Conservation (phyloP, 2,888 invertebrate genomes). For the Girardia tigrina region DNA sequence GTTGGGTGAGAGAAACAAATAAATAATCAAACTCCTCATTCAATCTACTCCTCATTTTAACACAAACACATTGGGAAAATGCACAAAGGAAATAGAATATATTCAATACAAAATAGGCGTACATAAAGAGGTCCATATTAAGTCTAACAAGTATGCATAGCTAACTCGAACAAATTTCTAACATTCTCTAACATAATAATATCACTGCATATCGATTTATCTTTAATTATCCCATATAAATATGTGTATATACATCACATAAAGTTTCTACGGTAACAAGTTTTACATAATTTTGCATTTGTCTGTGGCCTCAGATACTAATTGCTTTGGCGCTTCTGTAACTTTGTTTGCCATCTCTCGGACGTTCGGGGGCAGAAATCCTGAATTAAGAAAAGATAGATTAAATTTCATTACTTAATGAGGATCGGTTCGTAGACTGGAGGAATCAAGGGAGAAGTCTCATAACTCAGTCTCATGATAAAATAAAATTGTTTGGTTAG, state of each 20-base stretch:
- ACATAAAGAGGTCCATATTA: conserved; percentile 17
- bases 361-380: conserved; percentile 40
- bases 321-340: conserved; percentile 45
- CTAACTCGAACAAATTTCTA: conserved; percentile 5
- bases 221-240: background rate
- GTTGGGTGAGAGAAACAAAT: too few relatives aligned
- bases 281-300: conserved; percentile 35
- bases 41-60: background rate
- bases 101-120: background rate
- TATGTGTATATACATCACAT: background rate
- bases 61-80: too few relatives aligned
- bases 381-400: conserved; percentile 31
- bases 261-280: background rate
- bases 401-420: too few relatives aligned
- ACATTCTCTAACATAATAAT: background rate
- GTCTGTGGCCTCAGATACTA: conserved; percentile 41
- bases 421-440: too few relatives aligned
- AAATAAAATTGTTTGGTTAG: too few relatives aligned
- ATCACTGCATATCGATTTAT: background rate
- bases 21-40: background rate
- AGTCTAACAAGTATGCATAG: conserved; percentile 17
- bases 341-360: conserved; percentile 46
- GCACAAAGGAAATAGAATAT: background rate
- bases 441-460: too few relatives aligned
- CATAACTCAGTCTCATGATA: too few relatives aligned